Percentiles rank a stretch among this genome's conserved stretches.
Conservation (phyloP, 2,113 vertebrate species). For the Ploceus nigricollis region DNA sequence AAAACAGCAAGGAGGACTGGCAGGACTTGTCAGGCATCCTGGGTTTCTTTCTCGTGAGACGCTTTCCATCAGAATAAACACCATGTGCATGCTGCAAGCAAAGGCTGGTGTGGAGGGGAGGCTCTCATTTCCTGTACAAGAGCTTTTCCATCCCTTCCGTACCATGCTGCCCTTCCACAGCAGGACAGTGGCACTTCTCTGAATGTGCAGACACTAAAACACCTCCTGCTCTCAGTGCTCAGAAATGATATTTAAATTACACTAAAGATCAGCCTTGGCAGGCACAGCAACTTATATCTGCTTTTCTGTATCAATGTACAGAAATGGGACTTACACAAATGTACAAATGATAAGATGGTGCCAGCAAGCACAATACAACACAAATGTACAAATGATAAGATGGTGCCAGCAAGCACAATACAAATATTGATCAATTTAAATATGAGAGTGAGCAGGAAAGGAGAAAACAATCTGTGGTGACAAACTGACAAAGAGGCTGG, state of each 20-base stretch:
- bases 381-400: neutral
- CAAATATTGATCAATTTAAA: constrained; percentile 43
- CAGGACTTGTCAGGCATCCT: neutral
- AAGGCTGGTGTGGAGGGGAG: neutral
- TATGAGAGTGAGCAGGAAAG: neutral
- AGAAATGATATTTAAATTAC: constrained; percentile 43
- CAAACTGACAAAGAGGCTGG: neutral
- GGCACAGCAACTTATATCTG: neutral
- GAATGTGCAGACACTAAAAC: neutral
- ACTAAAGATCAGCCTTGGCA: constrained; percentile 22
- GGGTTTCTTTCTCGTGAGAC: neutral
- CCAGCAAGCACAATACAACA: neutral
- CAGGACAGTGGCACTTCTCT: neutral
- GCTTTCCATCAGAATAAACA: neutral
- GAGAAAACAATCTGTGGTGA: neutral
- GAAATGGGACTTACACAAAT: neutral
- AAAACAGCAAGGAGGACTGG: neutral
- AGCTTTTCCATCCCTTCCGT: neutral
- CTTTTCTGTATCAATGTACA: neutral
- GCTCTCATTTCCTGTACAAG: neutral
- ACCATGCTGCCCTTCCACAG: neutral
- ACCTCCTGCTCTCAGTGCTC: neutral
- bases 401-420: neutral
- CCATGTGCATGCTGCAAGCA: neutral
- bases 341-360: constrained; percentile 25